Base-by-base conservation (phyloP, 2,797 vertebrate genomes). In the Clarias fuscus region DNA sequence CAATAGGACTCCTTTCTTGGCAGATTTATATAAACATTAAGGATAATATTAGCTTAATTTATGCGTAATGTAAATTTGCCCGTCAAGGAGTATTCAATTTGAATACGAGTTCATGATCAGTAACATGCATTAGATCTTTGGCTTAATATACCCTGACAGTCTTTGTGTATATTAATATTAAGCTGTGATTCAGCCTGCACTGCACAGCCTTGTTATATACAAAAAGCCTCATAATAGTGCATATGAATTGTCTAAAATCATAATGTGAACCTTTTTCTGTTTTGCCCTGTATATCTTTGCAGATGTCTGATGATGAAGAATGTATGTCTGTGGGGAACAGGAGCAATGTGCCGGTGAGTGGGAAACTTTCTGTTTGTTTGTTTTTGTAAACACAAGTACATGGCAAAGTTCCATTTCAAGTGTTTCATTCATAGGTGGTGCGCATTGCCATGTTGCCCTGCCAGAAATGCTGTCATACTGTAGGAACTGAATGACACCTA, bases 271-370 rank as follows among this genome's bases (percentile, higher is more conserved):
- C 27, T 30, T 40, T 73, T 82, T 65, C 40, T 82, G 5, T 48
- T 71, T 4, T 81, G 58, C 43, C 24, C 4, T 27, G 14, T 27
- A 2, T 89, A 53, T 85, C 14, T 27, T 83, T 89, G 82, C 30
- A 99, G 98, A 95, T 95, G 81, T 98, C 97, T 3, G 98, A 99
- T 75, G 97, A 98, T 68, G 98, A 99, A 83, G 98, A 99, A 88
- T 95, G 92, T 91, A 92, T 96, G 95, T 98, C 97, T 33, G 96
- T 97, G 93, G 96, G 96, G 87, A 98, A 97, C 93, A 96, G 96
- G 20, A 95, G 96, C 93, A 98, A 96, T 88, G 91, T 96, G 89
- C 93, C 95, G 98, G 98, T 99, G 93, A 96, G 97, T 99, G 96
- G 91, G 48, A 7, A 87, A 56, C 14, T 10, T n/a, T 2, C 33